Evolutionary conservation across 2,888 invertebrate genomes (phyloP).

Genomic region (Cremastinae sp.): DNA sequence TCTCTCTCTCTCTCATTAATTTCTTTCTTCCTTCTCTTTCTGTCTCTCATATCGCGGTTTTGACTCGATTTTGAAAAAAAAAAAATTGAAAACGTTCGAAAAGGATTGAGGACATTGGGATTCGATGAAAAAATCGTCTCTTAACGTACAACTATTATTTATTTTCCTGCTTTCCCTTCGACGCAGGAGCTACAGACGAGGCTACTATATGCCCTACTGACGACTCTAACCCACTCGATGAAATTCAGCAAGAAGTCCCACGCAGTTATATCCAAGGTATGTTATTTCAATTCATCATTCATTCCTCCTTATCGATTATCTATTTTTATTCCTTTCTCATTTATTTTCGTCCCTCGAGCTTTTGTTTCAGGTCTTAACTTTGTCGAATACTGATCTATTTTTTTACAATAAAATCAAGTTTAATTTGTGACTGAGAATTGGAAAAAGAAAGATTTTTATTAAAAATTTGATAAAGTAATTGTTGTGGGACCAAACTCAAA

Average conservation of each 20-base stretch:
- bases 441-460: too few species aligned
- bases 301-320: slow-evolving; percentile 26
- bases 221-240: slow-evolving; percentile 71
- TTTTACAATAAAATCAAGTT: slow-evolving; percentile 17
- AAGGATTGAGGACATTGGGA: slow-evolving; percentile 56
- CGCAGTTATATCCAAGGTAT: slow-evolving; percentile 62
- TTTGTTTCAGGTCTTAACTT: slow-evolving; percentile 41
- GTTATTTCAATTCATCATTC: slow-evolving; percentile 49
- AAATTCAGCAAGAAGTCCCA: slow-evolving; percentile 57
- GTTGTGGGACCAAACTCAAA: too few species aligned
- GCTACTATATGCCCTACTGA: slow-evolving; percentile 87
- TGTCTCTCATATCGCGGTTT: slow-evolving; percentile 36
- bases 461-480: too few species aligned
- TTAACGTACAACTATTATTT: slow-evolving; percentile 63
- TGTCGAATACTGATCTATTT: slow-evolving; percentile 22
- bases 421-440: too few species aligned
- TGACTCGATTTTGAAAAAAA: slow-evolving; percentile 24
- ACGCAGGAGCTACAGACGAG: slow-evolving; percentile 86
- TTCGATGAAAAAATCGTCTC: slow-evolving; percentile 57
- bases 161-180: slow-evolving; percentile 64
- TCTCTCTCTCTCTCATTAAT: slow-evolving; percentile 21
- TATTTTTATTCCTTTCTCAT: slow-evolving; percentile 36
- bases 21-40: slow-evolving; percentile 23
- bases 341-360: slow-evolving; percentile 42
- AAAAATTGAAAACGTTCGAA: slow-evolving; percentile 52